Evolutionary conservation across 2,113 vertebrate genomes (phyloP), one percentile per base, ranked within the genome.

Genomic region (Microtus pennsylvanicus): DNA sequence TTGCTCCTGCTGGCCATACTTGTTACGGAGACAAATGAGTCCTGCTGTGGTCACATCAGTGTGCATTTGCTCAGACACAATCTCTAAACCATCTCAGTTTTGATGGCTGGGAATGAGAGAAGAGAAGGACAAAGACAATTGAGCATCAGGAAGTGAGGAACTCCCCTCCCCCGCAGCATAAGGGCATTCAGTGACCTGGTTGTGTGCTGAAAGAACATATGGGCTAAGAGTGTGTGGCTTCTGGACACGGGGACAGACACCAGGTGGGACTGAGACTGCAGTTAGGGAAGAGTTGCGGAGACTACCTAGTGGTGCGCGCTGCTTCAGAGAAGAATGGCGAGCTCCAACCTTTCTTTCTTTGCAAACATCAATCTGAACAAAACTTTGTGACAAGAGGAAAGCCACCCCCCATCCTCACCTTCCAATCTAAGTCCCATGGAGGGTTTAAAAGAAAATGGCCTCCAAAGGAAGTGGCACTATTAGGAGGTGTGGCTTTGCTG

Each of bases 231-330:
- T 2, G 45, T 0, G 4, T 0, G 75, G 70, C 58, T 47, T 50
- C 72, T 24, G 13, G 3, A 38, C 2, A 0, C 0, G 2, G 45
- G 55, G 69, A 55, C 22, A 1, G 28, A 67, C 3, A 19, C 33
- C 5, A 12, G 3, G 35, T 0, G 1, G 4, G 33, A 3, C 63
- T 3, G 30, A 87, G 42, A 30, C 47, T n/a, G 14, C 1, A 26
- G 1, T 35, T 0, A 58, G 38, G 13, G 7, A 9, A 30, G 4
- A 38, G 21, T 0, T 1, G 42, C 11, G n/a, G 35, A 89, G 50
- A 47, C 10, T 5, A 50, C 55, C 55, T 28, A 83, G 89, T 2
- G 52, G 24, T 30, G 12, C 8, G 4, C 7, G 8, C 3, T 45
- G 21, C 3, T 77, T 87, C 61, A 55, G 22, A 38, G 1, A 50